Evolutionary conservation across 2,113 vertebrate genomes (phyloP).

Genomic region (Gasterosteus aculeatus): DNA sequence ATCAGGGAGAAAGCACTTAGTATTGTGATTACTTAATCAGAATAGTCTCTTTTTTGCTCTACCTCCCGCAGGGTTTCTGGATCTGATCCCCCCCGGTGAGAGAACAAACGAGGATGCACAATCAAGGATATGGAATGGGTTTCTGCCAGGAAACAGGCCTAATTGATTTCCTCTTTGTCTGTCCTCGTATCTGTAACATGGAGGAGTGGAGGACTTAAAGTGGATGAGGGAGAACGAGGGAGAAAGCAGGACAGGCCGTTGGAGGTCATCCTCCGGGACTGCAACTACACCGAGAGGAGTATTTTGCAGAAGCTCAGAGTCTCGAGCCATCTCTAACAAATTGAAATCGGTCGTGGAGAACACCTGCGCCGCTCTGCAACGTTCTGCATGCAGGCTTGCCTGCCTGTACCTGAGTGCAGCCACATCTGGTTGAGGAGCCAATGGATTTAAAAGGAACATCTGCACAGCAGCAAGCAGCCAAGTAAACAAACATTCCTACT

Average conservation of each 20-base stretch:
- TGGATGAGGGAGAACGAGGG: constrained; percentile 16
- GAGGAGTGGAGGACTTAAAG: constrained; percentile 23
- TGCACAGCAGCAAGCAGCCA: constrained; percentile 62
- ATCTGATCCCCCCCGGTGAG: constrained; percentile 52
- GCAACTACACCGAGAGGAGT: constrained; percentile 21
- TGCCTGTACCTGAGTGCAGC: constrained; percentile 39
- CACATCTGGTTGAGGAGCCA: constrained; percentile 71
- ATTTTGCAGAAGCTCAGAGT: constrained; percentile 32
- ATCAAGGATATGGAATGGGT: constrained; percentile 45
- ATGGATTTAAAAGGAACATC: constrained; percentile 67
- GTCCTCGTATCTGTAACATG: constrained; percentile 31
- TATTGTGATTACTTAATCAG: constrained; percentile 4
- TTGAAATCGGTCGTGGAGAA: constrained; percentile 54
- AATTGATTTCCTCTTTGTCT: constrained; percentile 71
- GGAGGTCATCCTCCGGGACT: constrained; percentile 40
- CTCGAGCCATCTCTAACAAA: constrained; percentile 47
- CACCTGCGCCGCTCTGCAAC: constrained; percentile 54
- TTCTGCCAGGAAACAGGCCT: constrained; percentile 46
- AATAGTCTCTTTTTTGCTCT: constrained; percentile 46
- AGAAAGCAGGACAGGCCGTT: constrained; percentile 36
- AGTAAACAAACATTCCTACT: constrained; percentile 57
- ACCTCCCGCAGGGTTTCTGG: constrained; percentile 31
- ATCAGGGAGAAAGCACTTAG: constrained; percentile 6
- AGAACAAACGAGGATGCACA: constrained; percentile 49
- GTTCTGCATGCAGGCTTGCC: constrained; percentile 37